These are phyloP conservation scores for Kryptolebias marmoratus DNA, from an alignment of 2,113 vertebrate species.

Conservation along the genomic window DNA sequence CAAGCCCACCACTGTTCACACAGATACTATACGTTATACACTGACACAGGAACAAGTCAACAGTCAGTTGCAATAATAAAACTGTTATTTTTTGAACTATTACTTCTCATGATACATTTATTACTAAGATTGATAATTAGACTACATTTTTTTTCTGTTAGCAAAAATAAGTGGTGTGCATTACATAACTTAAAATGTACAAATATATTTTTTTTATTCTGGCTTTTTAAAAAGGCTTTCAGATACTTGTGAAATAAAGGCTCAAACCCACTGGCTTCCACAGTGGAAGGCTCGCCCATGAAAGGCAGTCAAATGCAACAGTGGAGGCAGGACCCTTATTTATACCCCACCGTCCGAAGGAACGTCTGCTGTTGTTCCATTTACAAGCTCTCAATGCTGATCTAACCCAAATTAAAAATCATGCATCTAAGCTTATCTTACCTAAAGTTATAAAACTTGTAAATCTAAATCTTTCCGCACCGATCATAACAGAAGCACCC, in stretches of 20 bases:
- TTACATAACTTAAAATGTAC: slow-evolving; percentile 87
- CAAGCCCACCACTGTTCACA: slow-evolving; percentile 61
- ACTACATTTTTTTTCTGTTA: slow-evolving; percentile 75
- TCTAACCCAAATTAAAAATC: slow-evolving; percentile 3
- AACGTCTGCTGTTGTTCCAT: slow-evolving; percentile 43
- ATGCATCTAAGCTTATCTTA: slow-evolving; percentile 11
- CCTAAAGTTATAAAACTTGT: background rate
- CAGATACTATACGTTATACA: slow-evolving; percentile 60
- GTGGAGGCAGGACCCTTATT: slow-evolving; percentile 29
- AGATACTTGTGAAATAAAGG: slow-evolving; percentile 69
- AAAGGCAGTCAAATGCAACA: slow-evolving; percentile 58
- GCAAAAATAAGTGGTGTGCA: slow-evolving; percentile 85
- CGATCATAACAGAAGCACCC: slow-evolving; percentile 22
- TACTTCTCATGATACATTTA: slow-evolving; percentile 66
- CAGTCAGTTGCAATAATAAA: slow-evolving; percentile 77
- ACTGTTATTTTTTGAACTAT: slow-evolving; percentile 64
- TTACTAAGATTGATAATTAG: slow-evolving; percentile 75
- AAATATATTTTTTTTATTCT: slow-evolving; percentile 87
- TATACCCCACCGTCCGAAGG: slow-evolving; percentile 9
- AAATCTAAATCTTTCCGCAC: slow-evolving; percentile 9
- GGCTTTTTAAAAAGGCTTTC: slow-evolving; percentile 87
- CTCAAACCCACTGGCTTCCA: slow-evolving; percentile 57
- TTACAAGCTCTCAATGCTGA: slow-evolving; percentile 24
- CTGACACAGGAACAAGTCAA: slow-evolving; percentile 72
- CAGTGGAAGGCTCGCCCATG: slow-evolving; percentile 32